Percentiles rank a stretch among this genome's conserved stretches.
Conservation (phyloP, 2,888 invertebrate genomes). For the Cerastis rubricosa region DNA sequence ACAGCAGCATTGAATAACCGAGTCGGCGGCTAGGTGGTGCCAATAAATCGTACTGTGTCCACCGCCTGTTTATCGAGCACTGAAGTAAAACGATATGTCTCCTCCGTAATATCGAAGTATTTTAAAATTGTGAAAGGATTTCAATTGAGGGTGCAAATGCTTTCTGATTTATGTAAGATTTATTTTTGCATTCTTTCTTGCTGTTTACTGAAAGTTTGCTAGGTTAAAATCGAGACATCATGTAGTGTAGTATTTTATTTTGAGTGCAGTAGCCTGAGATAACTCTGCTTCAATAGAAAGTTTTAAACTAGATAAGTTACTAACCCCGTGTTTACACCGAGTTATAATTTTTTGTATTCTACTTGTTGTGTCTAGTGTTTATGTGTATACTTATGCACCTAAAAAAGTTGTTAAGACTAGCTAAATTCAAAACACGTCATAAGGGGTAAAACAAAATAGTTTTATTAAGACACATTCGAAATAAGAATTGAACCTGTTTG, state of each 20-base stretch:
- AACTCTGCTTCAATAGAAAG: neutral
- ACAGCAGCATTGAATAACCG: conserved; percentile 34
- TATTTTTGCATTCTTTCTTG: neutral
- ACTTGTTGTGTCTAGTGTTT: neutral
- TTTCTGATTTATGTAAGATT: conserved; percentile 13
- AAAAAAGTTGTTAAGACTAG: neutral
- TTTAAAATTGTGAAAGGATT: conserved; percentile 46
- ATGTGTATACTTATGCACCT: neutral
- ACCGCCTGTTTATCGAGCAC: conserved; percentile 56
- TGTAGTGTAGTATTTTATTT: neutral
- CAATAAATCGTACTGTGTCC: conserved; percentile 58
- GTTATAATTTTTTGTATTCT: neutral
- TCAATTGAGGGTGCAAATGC: conserved; percentile 11
- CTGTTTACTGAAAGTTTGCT: neutral
- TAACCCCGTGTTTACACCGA: neutral
- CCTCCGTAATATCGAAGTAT: conserved; percentile 40
- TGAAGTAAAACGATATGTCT: conserved; percentile 53
- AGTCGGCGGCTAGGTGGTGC: conserved; percentile 35
- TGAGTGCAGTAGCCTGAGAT: neutral
- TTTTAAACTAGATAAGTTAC: neutral
- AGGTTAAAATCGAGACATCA: neutral
- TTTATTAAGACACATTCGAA: neutral
- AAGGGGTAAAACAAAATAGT: neutral
- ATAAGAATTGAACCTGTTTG: neutral
- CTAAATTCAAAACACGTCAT: neutral